phyloP scores from a whole-genome alignment of 2,113 vertebrate genomes.

The Tapirus terrestris region DNA sequence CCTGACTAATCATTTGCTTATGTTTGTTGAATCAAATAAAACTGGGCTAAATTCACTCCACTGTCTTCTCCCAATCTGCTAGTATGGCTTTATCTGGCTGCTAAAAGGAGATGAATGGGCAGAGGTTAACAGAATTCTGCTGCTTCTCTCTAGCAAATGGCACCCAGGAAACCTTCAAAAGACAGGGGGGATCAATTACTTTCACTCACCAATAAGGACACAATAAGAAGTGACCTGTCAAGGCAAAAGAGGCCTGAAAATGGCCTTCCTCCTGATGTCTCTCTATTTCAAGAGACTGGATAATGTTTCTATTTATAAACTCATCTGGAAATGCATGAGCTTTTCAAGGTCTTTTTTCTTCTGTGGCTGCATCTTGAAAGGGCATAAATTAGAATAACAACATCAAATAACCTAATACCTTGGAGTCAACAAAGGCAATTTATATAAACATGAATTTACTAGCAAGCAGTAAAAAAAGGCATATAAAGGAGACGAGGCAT shows the following conservation, averaged over 20 bases:
- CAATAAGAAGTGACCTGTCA: constrained; percentile 27
- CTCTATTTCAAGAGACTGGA: constrained; percentile 35
- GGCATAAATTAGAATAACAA: constrained; percentile 56
- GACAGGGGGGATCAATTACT: constrained; percentile 30
- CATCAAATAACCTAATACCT: constrained; percentile 61
- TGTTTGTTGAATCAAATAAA: constrained; percentile 65
- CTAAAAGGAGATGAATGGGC: constrained; percentile 51
- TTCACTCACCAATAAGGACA: background rate
- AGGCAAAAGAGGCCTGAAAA: background rate
- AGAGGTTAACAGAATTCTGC: background rate
- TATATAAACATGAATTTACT: constrained; percentile 46
- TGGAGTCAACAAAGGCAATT: constrained; percentile 47
- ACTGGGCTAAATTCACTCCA: constrained; percentile 27
- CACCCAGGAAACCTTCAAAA: constrained; percentile 8
- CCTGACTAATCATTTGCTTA: constrained; percentile 61
- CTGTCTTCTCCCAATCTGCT: constrained; percentile 45
- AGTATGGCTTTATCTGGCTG: background rate
- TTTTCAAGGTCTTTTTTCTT: constrained; percentile 38
- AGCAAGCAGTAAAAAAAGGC: background rate
- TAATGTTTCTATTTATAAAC: constrained; percentile 61
- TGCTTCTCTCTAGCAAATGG: constrained; percentile 1
- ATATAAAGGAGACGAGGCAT: background rate
- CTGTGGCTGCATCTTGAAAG: constrained; percentile 47
- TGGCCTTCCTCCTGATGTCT: background rate
- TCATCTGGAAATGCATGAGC: constrained; percentile 55